phyloP scores from a whole-genome alignment of 2,888 invertebrate genomes.

The Drosophila pseudotalamancana region DNA sequence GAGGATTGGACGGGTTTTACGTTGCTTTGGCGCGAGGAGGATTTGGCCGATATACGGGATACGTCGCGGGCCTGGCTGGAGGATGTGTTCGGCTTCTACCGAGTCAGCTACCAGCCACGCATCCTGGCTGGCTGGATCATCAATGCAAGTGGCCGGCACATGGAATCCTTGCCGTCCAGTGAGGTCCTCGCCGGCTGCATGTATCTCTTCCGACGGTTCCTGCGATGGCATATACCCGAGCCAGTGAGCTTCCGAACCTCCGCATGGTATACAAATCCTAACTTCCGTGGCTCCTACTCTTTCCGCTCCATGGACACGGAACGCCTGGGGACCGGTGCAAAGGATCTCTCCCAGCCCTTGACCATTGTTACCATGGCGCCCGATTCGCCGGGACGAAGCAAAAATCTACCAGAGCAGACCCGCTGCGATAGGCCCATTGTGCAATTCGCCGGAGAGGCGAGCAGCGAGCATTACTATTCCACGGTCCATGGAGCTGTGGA shows the following conservation, averaged over 20 bases:
- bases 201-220: conserved; percentile 82
- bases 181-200: conserved; percentile 82
- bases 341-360: conserved; percentile 84
- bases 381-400: conserved; percentile 61
- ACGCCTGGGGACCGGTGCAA: conserved; percentile 85
- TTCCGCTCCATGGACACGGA: conserved; percentile 87
- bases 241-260: conserved; percentile 85
- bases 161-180: conserved; percentile 87
- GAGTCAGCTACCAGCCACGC: conserved; percentile 87
- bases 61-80: conserved; percentile 86
- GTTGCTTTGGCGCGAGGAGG: conserved; percentile 86
- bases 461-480: conserved; percentile 87
- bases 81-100: conserved; percentile 88
- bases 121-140: conserved; percentile 90
- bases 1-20: conserved; percentile 85
- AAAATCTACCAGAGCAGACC: conserved; percentile 51
- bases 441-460: conserved; percentile 89
- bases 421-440: conserved; percentile 85
- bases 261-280: conserved; percentile 87
- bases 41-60: conserved; percentile 81
- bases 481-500: conserved; percentile 91
- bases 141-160: conserved; percentile 86
- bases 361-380: conserved; percentile 84
- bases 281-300: conserved; percentile 88
- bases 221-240: conserved; percentile 81